Evolutionary conservation across 2,888 invertebrate species (phyloP).

Genomic region (Trichogramma evanescens): DNA sequence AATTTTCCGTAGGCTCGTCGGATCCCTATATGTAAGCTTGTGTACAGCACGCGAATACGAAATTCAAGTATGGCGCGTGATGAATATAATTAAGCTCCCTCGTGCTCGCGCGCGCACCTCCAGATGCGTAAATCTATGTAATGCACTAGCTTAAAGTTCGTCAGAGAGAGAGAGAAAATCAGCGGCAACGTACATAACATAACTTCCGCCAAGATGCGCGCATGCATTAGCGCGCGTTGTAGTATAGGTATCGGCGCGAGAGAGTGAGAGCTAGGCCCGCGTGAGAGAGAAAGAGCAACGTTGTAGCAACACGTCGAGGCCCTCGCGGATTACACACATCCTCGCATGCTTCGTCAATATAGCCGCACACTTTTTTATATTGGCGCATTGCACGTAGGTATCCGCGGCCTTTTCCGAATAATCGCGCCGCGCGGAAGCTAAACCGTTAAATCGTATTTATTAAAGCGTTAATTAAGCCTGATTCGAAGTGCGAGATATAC

Average conservation of each 20-base stretch:
- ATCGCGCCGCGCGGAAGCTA: conserved; percentile 14
- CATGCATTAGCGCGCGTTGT: not conserved
- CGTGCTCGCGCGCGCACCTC: not conserved
- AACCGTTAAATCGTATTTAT: conserved; percentile 22
- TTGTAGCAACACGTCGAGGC: not conserved
- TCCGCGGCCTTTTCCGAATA: conserved; percentile 1
- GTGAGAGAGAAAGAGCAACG: too few relatives aligned
- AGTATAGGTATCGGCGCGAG: not conserved
- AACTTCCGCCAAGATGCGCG: conserved; percentile 6
- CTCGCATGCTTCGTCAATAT: not conserved
- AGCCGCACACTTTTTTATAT: not conserved
- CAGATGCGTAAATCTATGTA: not conserved
- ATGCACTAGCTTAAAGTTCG: not conserved
- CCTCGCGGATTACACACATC: not conserved
- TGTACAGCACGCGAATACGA: too few relatives aligned
- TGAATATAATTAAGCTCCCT: conserved; percentile 12
- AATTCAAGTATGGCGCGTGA: not conserved
- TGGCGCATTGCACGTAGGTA: not conserved
- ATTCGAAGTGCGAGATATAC: conserved; percentile 15
- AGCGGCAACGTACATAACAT: conserved; percentile 8
- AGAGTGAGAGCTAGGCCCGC: not conserved
- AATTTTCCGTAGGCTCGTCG: too few relatives aligned
- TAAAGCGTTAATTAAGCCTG: conserved; percentile 22
- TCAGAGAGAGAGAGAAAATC: conserved; percentile 3
- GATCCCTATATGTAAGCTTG: too few relatives aligned